Evolutionary conservation across 2,797 vertebrate species (phyloP).

Genomic region (Helicolenus hilgendorfi): DNA sequence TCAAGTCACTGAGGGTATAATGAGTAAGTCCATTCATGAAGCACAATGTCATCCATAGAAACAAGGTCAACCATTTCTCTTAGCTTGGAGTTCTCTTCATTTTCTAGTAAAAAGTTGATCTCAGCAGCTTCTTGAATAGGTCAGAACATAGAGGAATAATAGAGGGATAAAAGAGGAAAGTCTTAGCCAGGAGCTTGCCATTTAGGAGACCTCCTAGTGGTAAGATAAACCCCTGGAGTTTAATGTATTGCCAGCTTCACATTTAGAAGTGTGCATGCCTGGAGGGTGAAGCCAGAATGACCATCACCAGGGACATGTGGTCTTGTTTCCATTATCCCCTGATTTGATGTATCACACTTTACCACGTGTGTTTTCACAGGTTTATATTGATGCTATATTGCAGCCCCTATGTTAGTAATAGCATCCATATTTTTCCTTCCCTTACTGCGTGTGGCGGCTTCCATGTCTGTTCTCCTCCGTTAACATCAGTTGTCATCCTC

Average conservation of each 20-base stretch:
- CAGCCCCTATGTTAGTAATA: neutral
- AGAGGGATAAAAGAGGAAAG: constrained; percentile 29
- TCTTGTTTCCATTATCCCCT: constrained; percentile 5
- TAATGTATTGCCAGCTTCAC: constrained; percentile 40
- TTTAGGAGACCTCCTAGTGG: constrained; percentile 39
- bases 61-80: constrained; percentile 49
- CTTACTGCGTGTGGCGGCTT: constrained; percentile 19
- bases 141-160: constrained; percentile 49
- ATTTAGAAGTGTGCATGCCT: constrained; percentile 56
- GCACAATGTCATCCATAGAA: constrained; percentile 36
- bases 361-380: neutral
- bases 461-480: constrained; percentile 48
- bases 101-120: constrained; percentile 32
- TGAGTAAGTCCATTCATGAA: constrained; percentile 41
- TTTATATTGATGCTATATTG: constrained; percentile 20
- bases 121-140: constrained; percentile 56
- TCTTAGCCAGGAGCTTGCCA: constrained; percentile 17
- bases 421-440: constrained; percentile 29
- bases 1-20: constrained; percentile 26
- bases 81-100: neutral
- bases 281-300: constrained; percentile 26
- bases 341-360: constrained; percentile 11
- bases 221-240: constrained; percentile 32
- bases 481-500: constrained; percentile 70
- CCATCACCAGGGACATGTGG: constrained; percentile 2